A percentile compares a stretch with the other conserved stretches of the same genome.
Conservation (phyloP, 2,113 vertebrate species). For the Orycteropus afer region DNA sequence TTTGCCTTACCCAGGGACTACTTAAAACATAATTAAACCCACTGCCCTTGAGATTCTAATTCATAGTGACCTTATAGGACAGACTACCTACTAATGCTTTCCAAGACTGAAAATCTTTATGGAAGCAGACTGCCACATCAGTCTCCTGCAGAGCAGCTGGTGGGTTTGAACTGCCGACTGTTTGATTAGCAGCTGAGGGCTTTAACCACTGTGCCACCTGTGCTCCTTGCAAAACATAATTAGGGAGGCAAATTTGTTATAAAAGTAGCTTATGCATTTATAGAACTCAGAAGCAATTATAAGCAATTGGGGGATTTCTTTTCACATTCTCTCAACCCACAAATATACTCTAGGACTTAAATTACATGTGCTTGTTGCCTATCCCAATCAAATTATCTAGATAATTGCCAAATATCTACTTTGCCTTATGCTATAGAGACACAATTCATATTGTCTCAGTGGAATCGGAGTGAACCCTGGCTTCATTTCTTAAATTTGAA, state of each 20-base stretch:
- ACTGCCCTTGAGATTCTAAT: no score
- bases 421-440: not conserved
- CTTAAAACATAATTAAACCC: no score
- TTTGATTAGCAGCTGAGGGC: not conserved
- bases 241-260: not conserved
- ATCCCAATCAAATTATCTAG: not conserved
- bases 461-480: not conserved
- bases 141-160: not conserved
- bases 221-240: slow-evolving; percentile 43
- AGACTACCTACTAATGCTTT: not conserved
- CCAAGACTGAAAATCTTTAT: not conserved
- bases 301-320: not conserved
- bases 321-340: not conserved
- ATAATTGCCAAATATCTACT: not conserved
- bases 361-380: slow-evolving; percentile 4
- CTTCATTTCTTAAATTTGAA: slow-evolving; percentile 39
- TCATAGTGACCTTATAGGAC: no score
- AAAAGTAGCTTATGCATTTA: slow-evolving; percentile 47
- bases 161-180: not conserved
- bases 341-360: not conserved
- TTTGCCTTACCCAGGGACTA: no score
- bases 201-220: not conserved
- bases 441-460: not conserved
- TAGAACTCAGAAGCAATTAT: slow-evolving; percentile 5
- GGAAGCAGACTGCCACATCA: not conserved